Evolutionary conservation across 2,888 invertebrate genomes (phyloP).

Genomic region (Temnothorax rugatulus): DNA sequence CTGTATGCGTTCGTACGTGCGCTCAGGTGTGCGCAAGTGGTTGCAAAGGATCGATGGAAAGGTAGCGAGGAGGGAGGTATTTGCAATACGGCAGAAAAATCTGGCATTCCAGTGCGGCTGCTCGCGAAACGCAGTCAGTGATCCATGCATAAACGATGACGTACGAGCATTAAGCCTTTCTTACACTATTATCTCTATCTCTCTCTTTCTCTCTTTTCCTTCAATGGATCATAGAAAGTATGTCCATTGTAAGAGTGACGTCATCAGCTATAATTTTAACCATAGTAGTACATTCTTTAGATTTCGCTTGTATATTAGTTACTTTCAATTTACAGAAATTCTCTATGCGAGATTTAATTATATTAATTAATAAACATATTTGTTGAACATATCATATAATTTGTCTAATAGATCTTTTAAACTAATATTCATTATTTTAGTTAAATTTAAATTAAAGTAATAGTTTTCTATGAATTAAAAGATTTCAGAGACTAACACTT

Average conservation of each 20-base stretch:
- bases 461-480: not conserved
- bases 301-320: not conserved
- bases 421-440: not conserved
- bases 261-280: not conserved
- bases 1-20: conserved; percentile 10
- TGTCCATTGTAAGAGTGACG: not conserved
- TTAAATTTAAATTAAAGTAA: conserved; percentile 5
- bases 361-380: not conserved
- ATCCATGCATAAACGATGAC: conserved; percentile 71
- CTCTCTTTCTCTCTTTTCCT: not conserved
- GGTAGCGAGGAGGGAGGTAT: conserved; percentile 62
- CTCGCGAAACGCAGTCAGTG: conserved; percentile 74
- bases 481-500: not conserved
- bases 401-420: not conserved
- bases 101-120: conserved; percentile 71
- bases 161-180: conserved; percentile 53
- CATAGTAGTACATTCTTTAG: not conserved
- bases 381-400: not conserved
- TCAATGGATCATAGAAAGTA: not conserved
- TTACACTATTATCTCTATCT: not conserved
- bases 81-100: conserved; percentile 70
- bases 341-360: not conserved
- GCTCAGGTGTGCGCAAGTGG: conserved; percentile 58
- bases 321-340: not conserved
- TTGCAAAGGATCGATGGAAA: conserved; percentile 61